Evolutionary conservation across 2,113 vertebrate species (phyloP).

Genomic region (Cygnus atratus): DNA sequence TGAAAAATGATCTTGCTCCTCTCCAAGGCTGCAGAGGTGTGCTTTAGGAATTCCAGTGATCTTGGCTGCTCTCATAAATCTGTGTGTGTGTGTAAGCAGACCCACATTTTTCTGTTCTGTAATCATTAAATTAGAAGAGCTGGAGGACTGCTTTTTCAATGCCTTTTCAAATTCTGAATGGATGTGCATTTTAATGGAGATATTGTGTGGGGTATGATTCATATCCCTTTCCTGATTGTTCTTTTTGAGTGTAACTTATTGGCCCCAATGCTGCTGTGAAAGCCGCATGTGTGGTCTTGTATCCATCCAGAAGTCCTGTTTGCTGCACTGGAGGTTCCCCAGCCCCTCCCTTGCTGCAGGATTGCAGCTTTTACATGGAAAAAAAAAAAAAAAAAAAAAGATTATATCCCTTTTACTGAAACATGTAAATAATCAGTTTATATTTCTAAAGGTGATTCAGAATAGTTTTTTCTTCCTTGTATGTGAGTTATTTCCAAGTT

Average conservation of each 20-base stretch:
- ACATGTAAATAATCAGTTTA: neutral
- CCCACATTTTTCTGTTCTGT: neutral
- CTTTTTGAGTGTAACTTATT: constrained; percentile 10
- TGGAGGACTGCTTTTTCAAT: constrained; percentile 24
- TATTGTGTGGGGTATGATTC: constrained; percentile 26
- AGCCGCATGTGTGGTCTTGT: constrained; percentile 40
- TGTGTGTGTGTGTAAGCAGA: neutral
- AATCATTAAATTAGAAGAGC: neutral
- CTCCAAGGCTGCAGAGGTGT: neutral
- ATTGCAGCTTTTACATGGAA: neutral
- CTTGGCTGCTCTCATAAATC: constrained; percentile 36
- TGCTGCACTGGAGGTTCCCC: neutral
- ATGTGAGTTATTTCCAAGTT: constrained; percentile 11
- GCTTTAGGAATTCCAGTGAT: constrained; percentile 38
- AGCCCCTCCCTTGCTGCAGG: neutral
- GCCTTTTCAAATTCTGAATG: neutral
- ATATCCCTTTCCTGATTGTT: constrained; percentile 28
- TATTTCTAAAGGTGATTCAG: neutral
- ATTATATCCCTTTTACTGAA: neutral
- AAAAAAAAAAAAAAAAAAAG: neutral
- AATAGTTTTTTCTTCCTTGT: neutral
- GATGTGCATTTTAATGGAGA: constrained; percentile 27
- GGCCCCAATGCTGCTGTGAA: neutral
- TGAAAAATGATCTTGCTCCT: constrained; percentile 40
- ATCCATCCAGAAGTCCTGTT: neutral